Base-by-base conservation (phyloP, 2,888 invertebrate genomes). In the Auanema freiburgensis region DNA sequence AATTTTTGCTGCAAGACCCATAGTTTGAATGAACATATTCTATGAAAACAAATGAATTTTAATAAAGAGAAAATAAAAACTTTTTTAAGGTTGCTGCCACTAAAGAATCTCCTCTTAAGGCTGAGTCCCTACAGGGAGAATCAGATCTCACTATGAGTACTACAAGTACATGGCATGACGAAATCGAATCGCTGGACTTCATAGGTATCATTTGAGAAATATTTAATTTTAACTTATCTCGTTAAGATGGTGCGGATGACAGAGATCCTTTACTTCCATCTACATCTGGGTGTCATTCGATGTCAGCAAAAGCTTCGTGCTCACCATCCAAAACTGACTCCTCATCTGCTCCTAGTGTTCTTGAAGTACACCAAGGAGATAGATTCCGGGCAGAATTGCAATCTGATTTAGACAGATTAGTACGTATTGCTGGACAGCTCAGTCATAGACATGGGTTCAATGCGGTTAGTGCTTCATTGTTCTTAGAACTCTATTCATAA, bases 151-250 rank as follows among this genome's bases (percentile, higher is more conserved):
- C 72, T 8, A 65, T 69, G n/a, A 69, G 67, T 33, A 66, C 74
- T 1, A 66, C 68, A 14, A 63, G 63, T 61, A 70, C 71, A n/a
- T 74, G 69, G 69, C 71, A 74, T 44, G 74, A 74, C 14, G 70
- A 74, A 52, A 70, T 72, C 24, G 74, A 74, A n/a, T 62, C 68
- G 2, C 42, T 74, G 16, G 74, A 63, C 14, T 74, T 61, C 33
- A 74, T 74, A 24, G 74, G 69, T 67, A 42, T 52, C 4, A 53
- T 8, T 21, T 8, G 14, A 12, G 6, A 21, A 53, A 53, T 16
- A 10, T 23, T 53, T 23, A 4, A 53, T 23, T 8, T 23, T 24
- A 8, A 21, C n/a, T n/a, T n/a, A 40, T 49, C 24, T 21, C 14
- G 43, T 59, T 59, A 33, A 66, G 66, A 66, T 49, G 63, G 52